A percentile compares a stretch with the other conserved stretches of the same genome.
These are phyloP conservation scores for Asobara japonica DNA, from an alignment of 1,140 invertebrate genomes.

Conservation along the genomic window DNA sequence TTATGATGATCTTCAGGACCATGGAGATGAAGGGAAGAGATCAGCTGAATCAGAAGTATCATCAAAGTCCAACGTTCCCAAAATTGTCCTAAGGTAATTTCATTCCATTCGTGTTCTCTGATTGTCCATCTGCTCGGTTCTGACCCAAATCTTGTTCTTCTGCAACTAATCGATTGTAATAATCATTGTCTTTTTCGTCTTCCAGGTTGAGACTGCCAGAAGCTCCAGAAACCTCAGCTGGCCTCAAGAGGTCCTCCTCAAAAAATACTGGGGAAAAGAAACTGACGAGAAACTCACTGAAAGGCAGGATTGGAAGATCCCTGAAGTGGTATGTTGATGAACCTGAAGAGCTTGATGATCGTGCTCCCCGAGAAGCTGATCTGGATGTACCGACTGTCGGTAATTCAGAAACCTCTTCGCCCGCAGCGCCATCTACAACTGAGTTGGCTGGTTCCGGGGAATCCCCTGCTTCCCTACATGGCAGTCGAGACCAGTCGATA, in stretches of 20 bases:
- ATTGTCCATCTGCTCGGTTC: too few relatives aligned
- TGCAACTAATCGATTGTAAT: too few relatives aligned
- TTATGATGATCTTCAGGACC: neutral
- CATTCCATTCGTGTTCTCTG: too few relatives aligned
- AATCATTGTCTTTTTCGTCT: too few relatives aligned
- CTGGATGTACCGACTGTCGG: neutral
- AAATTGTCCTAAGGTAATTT: too few relatives aligned
- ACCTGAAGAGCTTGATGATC: neutral
- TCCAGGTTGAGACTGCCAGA: neutral
- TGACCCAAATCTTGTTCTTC: too few relatives aligned
- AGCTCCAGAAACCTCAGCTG: neutral
- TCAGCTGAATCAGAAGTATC: neutral
- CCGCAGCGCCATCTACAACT: too few relatives aligned
- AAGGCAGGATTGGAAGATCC: slow-evolving; percentile 1
- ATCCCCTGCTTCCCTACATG: too few relatives aligned
- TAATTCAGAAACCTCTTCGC: neutral
- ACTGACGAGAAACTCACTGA: neutral
- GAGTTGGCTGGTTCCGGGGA: too few relatives aligned
- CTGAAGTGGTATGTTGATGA: neutral
- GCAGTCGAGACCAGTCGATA: too few relatives aligned
- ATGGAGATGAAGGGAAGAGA: slow-evolving; percentile 1
- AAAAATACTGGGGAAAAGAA: neutral
- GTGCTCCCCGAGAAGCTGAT: neutral
- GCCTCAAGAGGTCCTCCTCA: neutral
- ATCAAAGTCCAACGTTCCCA: neutral